phyloP scores from a whole-genome alignment of 2,888 invertebrate genomes.

The Lasiommata megera region DNA sequence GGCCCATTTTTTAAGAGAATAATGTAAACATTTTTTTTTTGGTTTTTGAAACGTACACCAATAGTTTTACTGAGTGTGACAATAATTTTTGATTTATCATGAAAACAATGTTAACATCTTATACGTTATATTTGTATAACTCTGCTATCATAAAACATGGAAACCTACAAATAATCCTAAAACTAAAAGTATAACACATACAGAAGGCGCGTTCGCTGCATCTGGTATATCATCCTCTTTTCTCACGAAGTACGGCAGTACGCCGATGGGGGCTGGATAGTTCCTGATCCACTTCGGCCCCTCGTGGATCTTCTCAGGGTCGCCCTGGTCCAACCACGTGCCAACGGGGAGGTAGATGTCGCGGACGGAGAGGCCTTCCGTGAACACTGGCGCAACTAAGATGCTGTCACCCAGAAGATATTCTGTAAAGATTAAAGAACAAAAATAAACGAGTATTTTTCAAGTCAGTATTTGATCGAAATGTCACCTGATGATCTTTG shows the following conservation, averaged over 20 bases:
- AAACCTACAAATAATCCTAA: constrained; percentile 38
- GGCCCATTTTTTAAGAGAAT: too few species aligned
- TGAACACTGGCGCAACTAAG: constrained; percentile 89
- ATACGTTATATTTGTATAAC: background rate
- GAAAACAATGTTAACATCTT: too few species aligned
- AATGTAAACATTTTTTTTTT: too few species aligned
- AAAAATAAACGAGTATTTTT: too few species aligned
- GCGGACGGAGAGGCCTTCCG: constrained; percentile 81
- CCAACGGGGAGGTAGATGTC: constrained; percentile 90
- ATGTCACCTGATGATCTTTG: too few species aligned
- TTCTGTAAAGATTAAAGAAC: constrained; percentile 72
- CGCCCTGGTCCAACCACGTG: constrained; percentile 85
- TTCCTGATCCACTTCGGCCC: constrained; percentile 84
- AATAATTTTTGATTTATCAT: too few species aligned
- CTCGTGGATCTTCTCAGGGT: constrained; percentile 52
- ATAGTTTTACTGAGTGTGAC: too few species aligned
- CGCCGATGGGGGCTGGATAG: constrained; percentile 85
- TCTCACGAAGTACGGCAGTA: constrained; percentile 85
- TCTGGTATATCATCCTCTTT: constrained; percentile 31
- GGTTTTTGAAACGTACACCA: too few species aligned
- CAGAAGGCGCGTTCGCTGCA: constrained; percentile 35
- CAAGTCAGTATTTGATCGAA: too few species aligned
- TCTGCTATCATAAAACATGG: background rate
- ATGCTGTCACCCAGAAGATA: constrained; percentile 89
- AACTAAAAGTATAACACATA: constrained; percentile 43